These are phyloP conservation scores for Clarias macrocephalus DNA, from an alignment of 2,113 vertebrate genomes.

Conservation along the genomic window DNA sequence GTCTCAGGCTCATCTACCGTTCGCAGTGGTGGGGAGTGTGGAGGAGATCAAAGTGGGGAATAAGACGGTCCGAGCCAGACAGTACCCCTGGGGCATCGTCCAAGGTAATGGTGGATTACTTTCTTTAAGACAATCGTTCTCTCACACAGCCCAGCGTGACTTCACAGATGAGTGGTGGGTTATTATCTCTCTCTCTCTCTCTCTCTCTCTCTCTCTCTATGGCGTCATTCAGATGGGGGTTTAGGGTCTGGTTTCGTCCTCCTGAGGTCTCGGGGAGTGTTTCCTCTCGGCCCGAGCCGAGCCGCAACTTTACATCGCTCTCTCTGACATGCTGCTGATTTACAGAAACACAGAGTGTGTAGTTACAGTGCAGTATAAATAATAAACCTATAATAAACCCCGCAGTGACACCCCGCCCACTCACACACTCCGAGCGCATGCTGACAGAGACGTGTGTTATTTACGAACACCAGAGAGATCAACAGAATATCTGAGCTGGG, in stretches of 20 bases:
- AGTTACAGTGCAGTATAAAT: no score
- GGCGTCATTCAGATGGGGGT: background rate
- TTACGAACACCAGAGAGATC: background rate
- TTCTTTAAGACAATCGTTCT: constrained; percentile 23
- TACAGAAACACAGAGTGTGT: no score
- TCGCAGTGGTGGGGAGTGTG: constrained; percentile 93
- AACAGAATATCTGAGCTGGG: background rate
- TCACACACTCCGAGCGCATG: no score
- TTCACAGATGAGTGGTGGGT: background rate
- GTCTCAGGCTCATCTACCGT: constrained; percentile 90
- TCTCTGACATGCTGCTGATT: background rate
- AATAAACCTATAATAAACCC: no score
- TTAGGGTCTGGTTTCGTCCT: background rate
- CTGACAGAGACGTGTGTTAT: background rate
- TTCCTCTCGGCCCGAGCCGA: background rate
- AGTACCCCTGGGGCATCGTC: constrained; percentile 97
- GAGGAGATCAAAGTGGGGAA: constrained; percentile 98
- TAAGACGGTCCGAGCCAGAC: constrained; percentile 92
- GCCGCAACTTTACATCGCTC: background rate
- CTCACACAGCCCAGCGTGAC: background rate
- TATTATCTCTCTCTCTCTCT: background rate
- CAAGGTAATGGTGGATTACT: constrained; percentile 80
- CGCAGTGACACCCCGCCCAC: no score
- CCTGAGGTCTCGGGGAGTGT: no score
- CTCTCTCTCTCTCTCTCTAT: background rate